phyloP scores from a whole-genome alignment of 2,797 vertebrate genomes.

The Cossypha caffra region DNA sequence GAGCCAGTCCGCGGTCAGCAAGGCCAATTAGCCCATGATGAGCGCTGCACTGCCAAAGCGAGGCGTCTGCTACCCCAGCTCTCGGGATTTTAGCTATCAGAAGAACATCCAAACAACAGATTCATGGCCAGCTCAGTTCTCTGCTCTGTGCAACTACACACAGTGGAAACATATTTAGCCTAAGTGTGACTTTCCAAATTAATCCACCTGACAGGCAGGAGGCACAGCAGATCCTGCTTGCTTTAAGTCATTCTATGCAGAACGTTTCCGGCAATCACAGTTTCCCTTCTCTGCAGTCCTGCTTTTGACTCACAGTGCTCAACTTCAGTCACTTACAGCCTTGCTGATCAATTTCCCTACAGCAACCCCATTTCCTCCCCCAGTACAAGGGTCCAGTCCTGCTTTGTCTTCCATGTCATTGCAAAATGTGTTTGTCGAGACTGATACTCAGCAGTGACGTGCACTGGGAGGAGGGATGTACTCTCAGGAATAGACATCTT shows the following conservation, averaged over 20 bases:
- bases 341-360: not conserved
- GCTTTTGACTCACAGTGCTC: not conserved
- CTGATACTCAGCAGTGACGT: not conserved
- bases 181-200: slow-evolving; percentile 46
- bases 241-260: not conserved
- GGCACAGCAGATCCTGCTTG: not conserved
- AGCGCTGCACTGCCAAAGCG: not conserved
- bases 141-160: slow-evolving; percentile 11
- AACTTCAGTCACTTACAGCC: not conserved
- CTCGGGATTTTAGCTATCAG: not conserved
- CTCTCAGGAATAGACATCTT: not conserved
- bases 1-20: not conserved
- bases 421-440: not conserved
- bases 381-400: not conserved
- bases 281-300: not conserved
- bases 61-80: not conserved
- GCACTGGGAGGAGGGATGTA: not conserved
- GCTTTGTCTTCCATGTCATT: not conserved
- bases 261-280: not conserved
- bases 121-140: slow-evolving; percentile 22
- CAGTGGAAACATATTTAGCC: slow-evolving; percentile 38
- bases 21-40: slow-evolving; percentile 40
- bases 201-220: slow-evolving; percentile 43
- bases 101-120: slow-evolving; percentile 35
- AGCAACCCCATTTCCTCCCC: not conserved